These are phyloP conservation scores for Conchocele bisecta DNA, from an alignment of 2,888 invertebrate species.

Conservation along the genomic window DNA sequence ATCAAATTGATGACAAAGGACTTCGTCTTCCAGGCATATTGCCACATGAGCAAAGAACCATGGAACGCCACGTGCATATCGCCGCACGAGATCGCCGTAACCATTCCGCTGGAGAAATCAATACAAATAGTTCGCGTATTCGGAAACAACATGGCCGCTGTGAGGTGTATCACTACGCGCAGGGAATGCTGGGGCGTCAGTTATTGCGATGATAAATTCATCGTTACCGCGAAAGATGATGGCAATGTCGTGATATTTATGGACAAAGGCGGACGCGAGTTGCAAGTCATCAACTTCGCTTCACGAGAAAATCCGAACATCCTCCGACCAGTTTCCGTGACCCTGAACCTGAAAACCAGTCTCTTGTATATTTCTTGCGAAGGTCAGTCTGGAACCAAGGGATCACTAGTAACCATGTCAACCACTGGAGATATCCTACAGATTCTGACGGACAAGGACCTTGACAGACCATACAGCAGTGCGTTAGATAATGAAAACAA, in stretches of 20 bases:
- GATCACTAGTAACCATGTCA: conserved; percentile 51
- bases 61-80: conserved; percentile 49
- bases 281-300: conserved; percentile 50
- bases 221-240: conserved; percentile 51
- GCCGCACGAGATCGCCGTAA: conserved; percentile 44
- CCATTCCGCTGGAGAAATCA: conserved; percentile 52
- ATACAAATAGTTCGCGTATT: conserved; percentile 47
- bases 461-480: conserved; percentile 54
- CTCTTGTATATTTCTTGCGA: conserved; percentile 50
- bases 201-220: conserved; percentile 35
- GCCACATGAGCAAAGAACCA: conserved; percentile 50
- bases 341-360: conserved; percentile 22
- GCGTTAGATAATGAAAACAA: conserved; percentile 42
- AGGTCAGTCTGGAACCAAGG: conserved; percentile 54
- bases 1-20: conserved; percentile 44
- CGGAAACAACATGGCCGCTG: conserved; percentile 19
- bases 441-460: conserved; percentile 48
- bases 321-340: conserved; percentile 52
- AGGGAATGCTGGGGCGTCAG: conserved; percentile 56
- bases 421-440: conserved; percentile 42
- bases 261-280: conserved; percentile 46
- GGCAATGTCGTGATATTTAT: conserved; percentile 49
- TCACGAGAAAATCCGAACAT: conserved; percentile 53
- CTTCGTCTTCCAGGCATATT: conserved; percentile 37
- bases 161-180: conserved; percentile 42